Evolutionary conservation across 2,113 vertebrate species (phyloP), one percentile per base, ranked within the genome.

Genomic region (Psittacula cyanocephala): DNA sequence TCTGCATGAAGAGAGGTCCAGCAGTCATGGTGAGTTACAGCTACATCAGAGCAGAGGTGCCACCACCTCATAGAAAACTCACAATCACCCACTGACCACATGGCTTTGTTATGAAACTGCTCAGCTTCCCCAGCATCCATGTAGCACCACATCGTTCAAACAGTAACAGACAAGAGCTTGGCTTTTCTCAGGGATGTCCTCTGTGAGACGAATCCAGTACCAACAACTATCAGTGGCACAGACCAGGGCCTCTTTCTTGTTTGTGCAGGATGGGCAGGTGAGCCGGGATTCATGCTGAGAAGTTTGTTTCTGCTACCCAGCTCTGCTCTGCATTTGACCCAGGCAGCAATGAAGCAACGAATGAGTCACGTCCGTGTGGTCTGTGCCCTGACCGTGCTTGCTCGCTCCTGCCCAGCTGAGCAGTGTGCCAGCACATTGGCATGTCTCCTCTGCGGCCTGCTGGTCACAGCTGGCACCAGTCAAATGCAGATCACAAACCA

Each of bases 201-300:
- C 37, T 37, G 39, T 13, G 35, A 65, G 64, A 43, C 31, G 70
- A 52, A 55, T 33, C 0, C 0, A 22, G 7, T 15, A 29, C 29
- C 0, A 0, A 13, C 55, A 18, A 6, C 2, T 9, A 8, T 25
- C 12, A 23, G 69, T 33, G 31, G 22, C 41, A n/a, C 0, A 0
- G 37, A 28, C 35, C 29, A 55, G 35, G 39, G 12, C 35, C 9
- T 13, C 11, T 35, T 43, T 16, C 35, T 23, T 2, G 0, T 50
- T 52, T 20, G 17, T 16, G 23, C 24, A 28, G 60, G 55, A 60
- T 37, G 39, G 41, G 29, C 6, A 27, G 27, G 27, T 47, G 65
- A 78, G 17, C 16, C 37, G 60, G 37, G 17, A 70, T 71, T 67
- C 28, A 16, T 16, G 31, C 57, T 7, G 18, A 64, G 41, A 31